A percentile compares a stretch with the other conserved stretches of the same genome.
Evolutionary conservation across 2,888 invertebrate genomes (phyloP).

Genomic region (Drosophila anomalata): DNA sequence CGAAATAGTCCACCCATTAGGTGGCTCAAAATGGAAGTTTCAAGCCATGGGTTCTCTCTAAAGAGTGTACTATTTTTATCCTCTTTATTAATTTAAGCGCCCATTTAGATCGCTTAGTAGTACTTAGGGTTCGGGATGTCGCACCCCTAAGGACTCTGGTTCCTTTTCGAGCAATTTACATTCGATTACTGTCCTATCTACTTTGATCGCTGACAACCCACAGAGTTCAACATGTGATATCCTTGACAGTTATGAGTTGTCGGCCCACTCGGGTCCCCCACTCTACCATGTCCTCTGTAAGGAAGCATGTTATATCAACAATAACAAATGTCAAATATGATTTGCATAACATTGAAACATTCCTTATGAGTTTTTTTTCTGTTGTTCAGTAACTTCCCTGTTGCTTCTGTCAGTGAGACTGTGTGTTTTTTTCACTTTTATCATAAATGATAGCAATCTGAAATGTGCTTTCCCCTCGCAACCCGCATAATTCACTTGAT

Average conservation of each 20-base stretch:
- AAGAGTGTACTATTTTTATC: background rate
- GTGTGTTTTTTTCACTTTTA: constrained; percentile 10
- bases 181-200: constrained; percentile 44
- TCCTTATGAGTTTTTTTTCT: constrained; percentile 16
- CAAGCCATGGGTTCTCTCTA: no score
- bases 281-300: background rate
- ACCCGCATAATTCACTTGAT: constrained; percentile 54
- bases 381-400: constrained; percentile 13
- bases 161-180: constrained; percentile 34
- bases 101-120: constrained; percentile 27
- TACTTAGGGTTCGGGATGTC: background rate
- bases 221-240: constrained; percentile 42
- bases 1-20: constrained; percentile 23
- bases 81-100: constrained; percentile 18
- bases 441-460: constrained; percentile 59
- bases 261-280: constrained; percentile 28
- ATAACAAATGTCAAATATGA: constrained; percentile 61
- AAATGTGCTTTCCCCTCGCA: constrained; percentile 28
- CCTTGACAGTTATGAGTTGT: constrained; percentile 65
- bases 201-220: constrained; percentile 36
- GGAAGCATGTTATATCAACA: constrained; percentile 40
- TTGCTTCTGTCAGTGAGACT: constrained; percentile 33
- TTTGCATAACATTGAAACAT: constrained; percentile 56
- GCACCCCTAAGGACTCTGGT: constrained; percentile 10
- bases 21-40: constrained; percentile 1